Percentiles rank a stretch among this genome's conserved stretches.
Evolutionary conservation across 2,888 invertebrate species (phyloP).

Genomic region (Archips crataeganus): DNA sequence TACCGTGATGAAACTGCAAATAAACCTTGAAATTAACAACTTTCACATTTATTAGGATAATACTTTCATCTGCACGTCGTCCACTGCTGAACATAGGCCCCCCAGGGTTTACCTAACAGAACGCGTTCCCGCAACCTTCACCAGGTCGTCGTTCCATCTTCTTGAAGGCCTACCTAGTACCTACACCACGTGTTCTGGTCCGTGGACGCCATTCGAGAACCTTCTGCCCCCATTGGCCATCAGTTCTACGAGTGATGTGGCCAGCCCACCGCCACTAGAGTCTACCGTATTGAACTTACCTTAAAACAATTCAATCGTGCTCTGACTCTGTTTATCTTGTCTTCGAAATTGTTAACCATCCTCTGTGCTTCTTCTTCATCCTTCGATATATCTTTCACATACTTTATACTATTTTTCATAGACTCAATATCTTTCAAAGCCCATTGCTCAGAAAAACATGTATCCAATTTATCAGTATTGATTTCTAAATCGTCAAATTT

Average conservation of each 20-base stretch:
- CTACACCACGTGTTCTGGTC: no score
- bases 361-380: constrained; percentile 58
- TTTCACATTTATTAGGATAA: no score
- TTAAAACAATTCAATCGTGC: constrained; percentile 69
- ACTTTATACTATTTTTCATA: constrained; percentile 67
- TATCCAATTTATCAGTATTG: constrained; percentile 57
- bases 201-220: no score
- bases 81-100: no score
- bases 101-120: no score
- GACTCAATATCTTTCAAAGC: constrained; percentile 70
- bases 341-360: constrained; percentile 64
- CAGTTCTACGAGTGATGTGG: no score
- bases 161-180: no score
- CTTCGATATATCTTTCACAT: constrained; percentile 64
- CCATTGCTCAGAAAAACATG: constrained; percentile 74
- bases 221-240: no score
- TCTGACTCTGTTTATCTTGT: constrained; percentile 59
- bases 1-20: not conserved
- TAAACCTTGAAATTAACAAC: no score
- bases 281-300: constrained; percentile 54
- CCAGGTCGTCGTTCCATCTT: no score
- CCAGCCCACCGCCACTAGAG: no score
- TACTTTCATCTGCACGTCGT: not conserved
- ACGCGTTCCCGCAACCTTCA: no score
- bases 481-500: constrained; percentile 53